Evolutionary conservation across 2,797 vertebrate genomes (phyloP), one percentile per base, ranked within the genome.

Genomic region (Poeciliopsis paucimaculata): DNA sequence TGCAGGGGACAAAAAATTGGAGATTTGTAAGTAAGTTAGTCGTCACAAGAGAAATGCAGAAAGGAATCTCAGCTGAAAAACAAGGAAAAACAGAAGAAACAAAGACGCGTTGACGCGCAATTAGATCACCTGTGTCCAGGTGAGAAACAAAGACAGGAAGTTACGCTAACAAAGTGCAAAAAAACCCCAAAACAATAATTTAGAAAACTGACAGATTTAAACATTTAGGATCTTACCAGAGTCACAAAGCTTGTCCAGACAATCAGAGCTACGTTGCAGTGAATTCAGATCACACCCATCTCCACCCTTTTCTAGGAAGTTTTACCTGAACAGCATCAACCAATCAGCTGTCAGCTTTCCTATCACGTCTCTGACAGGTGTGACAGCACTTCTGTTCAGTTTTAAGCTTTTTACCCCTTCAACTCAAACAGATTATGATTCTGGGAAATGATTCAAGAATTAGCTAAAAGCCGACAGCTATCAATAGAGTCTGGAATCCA

Each of bases 261-360:
- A 23, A 43, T 79, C 34, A 6, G 57, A 66, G 34, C 3, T 11
- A 1, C 8, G 31, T 62, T 71, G 75, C 70, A 26, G 81, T 0
- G 41, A 45, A 53, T 74, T 88, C 88, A 84, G 88, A 73, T 90
- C 88, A 47, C 82, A 15, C 53, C 47, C 28, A 13, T 34, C 49
- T 62, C 74, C 41, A 31, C 51, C 46, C 74, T 72, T 5, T 4
- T 46, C 68, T 74, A 64, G 20, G 49, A 77, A 77, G 74, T 55
- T 71, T 72, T 57, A 81, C 82, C 83, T 82, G 76, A 34, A 3
- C 75, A 46, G 16, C 70, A 79, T 78, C 74, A 75, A 75, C 91
- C 88, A 91, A 89, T 88, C 51, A 8, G 2, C 31, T 74, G 34
- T 12, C 78, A 15, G 78, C 66, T 82, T 91, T 88, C 85, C 84